These are phyloP conservation scores for Megalops cyprinoides DNA, from an alignment of 2,797 vertebrate genomes.

Conservation along the genomic window DNA sequence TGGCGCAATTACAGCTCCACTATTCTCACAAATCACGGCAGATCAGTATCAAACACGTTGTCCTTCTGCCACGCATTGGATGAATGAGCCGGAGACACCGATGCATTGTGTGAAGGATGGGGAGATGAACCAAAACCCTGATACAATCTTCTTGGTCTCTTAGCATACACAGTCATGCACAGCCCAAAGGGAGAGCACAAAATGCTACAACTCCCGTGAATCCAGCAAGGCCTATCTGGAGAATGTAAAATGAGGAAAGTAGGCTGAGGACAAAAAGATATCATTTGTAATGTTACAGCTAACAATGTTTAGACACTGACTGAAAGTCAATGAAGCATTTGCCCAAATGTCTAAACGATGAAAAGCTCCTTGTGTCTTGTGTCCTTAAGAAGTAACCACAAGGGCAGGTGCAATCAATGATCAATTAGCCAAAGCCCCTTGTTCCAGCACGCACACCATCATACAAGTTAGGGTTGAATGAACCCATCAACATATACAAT, in stretches of 20 bases:
- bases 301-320: conserved; percentile 30
- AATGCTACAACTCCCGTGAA: not conserved
- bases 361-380: not conserved
- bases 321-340: conserved; percentile 31
- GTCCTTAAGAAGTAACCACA: conserved; percentile 38
- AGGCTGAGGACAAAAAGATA: not conserved
- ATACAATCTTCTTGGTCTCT: not conserved
- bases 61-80: not conserved
- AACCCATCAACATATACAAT: conserved; percentile 14
- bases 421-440: conserved; percentile 15
- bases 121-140: not conserved
- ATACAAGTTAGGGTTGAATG: conserved; percentile 6
- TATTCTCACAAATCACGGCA: not conserved
- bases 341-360: conserved; percentile 35
- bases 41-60: conserved; percentile 6
- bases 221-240: not conserved
- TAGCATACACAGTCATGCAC: not conserved
- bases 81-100: not conserved
- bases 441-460: too few relatives aligned
- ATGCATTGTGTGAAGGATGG: not conserved
- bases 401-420: conserved; percentile 32
- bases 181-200: not conserved
- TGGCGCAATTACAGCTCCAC: not conserved
- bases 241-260: not conserved
- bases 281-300: too few relatives aligned